phyloP scores from a whole-genome alignment of 1,140 invertebrate genomes.

The Delia radicum region DNA sequence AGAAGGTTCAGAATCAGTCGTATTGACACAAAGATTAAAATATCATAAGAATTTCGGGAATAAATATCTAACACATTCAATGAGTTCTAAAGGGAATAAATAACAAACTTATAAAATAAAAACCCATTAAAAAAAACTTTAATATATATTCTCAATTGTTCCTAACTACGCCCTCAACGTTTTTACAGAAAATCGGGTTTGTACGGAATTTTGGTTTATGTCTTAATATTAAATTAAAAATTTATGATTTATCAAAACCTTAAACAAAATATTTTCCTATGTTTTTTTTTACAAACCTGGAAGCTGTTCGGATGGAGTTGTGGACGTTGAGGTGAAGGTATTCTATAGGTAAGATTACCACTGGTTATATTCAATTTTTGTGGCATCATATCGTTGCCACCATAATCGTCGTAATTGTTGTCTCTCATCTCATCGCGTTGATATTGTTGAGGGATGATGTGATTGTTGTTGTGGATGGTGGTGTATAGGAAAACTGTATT shows the following conservation, averaged over 20 bases:
- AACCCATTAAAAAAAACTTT: background rate
- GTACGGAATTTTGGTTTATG: no score
- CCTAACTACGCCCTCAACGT: background rate
- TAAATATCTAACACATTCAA: no score
- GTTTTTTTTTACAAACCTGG: slow-evolving; percentile 60
- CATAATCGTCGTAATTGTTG: slow-evolving; percentile 45
- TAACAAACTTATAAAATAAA: no score
- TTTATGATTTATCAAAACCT: background rate
- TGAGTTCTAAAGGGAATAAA: no score
- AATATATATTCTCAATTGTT: background rate
- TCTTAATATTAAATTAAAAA: no score
- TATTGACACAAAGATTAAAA: no score
- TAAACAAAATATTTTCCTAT: no score
- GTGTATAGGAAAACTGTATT: slow-evolving; percentile 36
- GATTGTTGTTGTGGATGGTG: slow-evolving; percentile 34
- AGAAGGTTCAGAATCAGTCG: no score
- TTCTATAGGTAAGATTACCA: slow-evolving; percentile 82
- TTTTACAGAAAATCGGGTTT: no score
- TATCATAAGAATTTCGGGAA: no score
- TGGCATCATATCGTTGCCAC: slow-evolving; percentile 53
- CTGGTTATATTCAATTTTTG: slow-evolving; percentile 75
- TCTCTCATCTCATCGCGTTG: slow-evolving; percentile 42
- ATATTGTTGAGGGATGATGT: slow-evolving; percentile 22
- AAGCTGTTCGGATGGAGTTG: slow-evolving; percentile 71
- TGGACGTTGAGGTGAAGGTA: slow-evolving; percentile 76